phyloP scores from a whole-genome alignment of 35 echinoderm and acorn worm genomes.

The Diadema setosum region DNA sequence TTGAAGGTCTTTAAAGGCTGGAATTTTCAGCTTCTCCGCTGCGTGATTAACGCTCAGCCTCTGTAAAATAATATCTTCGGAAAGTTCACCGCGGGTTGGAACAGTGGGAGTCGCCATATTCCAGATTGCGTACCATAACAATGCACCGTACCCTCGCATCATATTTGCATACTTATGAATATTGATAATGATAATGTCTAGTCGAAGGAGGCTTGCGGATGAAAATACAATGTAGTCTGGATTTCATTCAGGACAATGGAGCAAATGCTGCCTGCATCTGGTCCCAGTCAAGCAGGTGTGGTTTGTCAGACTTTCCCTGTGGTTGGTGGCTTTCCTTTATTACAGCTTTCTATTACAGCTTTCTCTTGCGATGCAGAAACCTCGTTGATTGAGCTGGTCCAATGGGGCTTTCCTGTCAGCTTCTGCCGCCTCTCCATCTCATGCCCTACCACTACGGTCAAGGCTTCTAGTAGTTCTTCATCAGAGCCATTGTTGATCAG shows the following conservation, averaged over 20 bases:
- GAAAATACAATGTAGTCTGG: no score
- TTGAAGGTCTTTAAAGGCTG: no score
- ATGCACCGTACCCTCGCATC: background rate
- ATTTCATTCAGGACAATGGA: background rate
- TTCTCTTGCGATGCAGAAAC: background rate
- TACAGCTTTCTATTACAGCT: background rate
- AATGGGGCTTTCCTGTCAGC: background rate
- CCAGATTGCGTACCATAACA: background rate
- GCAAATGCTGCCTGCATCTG: background rate
- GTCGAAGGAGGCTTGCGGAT: no score
- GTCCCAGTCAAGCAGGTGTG: background rate
- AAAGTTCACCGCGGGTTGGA: background rate
- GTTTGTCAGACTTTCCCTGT: background rate
- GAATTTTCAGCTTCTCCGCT: background rate
- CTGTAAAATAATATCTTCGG: no score
- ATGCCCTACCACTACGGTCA: no score
- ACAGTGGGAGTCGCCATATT: background rate
- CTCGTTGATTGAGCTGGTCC: background rate
- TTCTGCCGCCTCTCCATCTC: background rate
- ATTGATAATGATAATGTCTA: no score
- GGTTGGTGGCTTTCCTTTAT: background rate
- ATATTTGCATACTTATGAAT: no score
- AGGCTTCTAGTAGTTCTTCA: no score
- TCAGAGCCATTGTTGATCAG: no score
- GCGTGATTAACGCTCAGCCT: background rate